These are phyloP conservation scores for Prunella fulvescens DNA, from an alignment of 2,113 vertebrate species.

Conservation along the genomic window DNA sequence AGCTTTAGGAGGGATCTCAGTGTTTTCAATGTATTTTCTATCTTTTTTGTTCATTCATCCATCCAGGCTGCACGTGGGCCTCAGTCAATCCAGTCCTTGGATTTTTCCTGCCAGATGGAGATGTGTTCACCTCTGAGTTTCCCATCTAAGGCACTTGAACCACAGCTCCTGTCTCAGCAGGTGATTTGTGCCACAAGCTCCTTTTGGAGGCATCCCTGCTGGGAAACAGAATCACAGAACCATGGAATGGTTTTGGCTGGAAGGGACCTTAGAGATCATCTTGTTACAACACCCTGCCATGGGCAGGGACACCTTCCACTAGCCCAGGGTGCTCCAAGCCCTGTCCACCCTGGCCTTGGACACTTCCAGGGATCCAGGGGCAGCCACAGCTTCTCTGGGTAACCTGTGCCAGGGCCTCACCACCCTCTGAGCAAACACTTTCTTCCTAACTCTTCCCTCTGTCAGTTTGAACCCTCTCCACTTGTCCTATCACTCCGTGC, in stretches of 20 bases:
- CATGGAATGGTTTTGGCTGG: background rate
- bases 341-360: rapidly evolving
- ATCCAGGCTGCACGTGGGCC: rapidly evolving
- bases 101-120: background rate
- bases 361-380: background rate
- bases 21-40: background rate
- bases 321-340: rapidly evolving
- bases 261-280: background rate
- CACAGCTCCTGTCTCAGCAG: background rate
- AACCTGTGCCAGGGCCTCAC: rapidly evolving
- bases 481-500: background rate
- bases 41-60: background rate
- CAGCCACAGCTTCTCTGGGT: background rate
- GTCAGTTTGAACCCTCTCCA: background rate
- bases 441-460: background rate
- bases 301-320: background rate
- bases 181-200: background rate
- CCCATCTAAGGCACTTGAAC: background rate
- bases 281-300: background rate
- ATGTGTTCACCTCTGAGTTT: background rate
- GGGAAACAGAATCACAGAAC: background rate
- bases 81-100: background rate
- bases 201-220: background rate
- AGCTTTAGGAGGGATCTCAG: background rate
- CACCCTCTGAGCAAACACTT: background rate